phyloP scores from a whole-genome alignment of 1,140 invertebrate genomes.

The Lamellibrachia luymesi region DNA sequence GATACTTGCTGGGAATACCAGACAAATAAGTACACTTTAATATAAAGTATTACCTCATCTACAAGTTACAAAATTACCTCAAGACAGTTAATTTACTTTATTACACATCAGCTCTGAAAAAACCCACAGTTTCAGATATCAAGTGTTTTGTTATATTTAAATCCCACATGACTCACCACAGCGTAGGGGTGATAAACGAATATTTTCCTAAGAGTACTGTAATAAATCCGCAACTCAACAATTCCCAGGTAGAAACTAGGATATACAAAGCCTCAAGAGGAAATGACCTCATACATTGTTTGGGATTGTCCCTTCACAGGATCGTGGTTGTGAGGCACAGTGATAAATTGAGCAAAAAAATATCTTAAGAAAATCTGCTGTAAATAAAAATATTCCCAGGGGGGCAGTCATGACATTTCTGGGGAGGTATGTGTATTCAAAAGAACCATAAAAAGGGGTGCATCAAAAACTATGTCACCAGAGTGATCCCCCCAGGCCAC shows the following conservation, averaged over 20 bases:
- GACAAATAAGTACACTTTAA: background rate
- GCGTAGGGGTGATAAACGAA: background rate
- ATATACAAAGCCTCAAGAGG: background rate
- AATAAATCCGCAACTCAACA: background rate
- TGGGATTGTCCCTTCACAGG: background rate
- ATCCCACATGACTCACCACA: background rate
- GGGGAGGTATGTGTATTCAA: no score
- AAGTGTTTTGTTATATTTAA: background rate
- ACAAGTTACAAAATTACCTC: background rate
- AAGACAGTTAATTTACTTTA: background rate
- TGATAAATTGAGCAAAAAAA: no score
- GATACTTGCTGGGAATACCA: no score
- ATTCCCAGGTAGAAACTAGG: background rate
- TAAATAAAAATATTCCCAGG: no score
- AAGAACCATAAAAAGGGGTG: no score
- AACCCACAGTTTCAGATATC: no score
- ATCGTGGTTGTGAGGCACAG: no score
- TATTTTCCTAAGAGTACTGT: background rate
- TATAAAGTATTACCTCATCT: background rate
- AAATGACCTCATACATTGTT: background rate
- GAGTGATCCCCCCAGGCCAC: no score
- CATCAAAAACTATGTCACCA: no score
- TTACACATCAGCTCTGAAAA: background rate
- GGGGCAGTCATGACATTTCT: no score
- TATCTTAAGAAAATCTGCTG: background rate